These are phyloP conservation scores for Thripadectes ignobilis DNA, from an alignment of 2,797 vertebrate genomes.

Conservation along the genomic window DNA sequence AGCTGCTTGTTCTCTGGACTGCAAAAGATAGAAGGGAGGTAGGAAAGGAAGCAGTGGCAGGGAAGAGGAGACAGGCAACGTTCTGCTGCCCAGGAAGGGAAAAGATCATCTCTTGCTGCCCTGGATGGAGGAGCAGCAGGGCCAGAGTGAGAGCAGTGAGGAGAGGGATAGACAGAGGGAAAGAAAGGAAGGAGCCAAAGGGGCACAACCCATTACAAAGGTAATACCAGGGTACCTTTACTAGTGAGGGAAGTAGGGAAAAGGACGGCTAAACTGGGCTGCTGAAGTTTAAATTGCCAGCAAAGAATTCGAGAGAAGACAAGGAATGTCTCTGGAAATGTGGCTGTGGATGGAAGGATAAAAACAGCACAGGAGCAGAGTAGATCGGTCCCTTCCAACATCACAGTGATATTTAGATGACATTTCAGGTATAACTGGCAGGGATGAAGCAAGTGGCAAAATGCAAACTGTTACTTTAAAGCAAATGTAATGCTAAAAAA, in stretches of 20 bases:
- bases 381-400: background rate
- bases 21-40: background rate
- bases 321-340: background rate
- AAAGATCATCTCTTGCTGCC: background rate
- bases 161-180: background rate
- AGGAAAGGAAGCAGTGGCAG: background rate
- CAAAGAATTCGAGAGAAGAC: background rate
- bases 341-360: background rate
- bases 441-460: conserved; percentile 30
- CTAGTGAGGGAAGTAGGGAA: background rate
- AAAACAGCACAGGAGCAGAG: background rate
- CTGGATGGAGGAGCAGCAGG: background rate
- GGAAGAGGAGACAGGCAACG: background rate
- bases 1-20: background rate
- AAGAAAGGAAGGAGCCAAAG: background rate
- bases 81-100: background rate
- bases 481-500: conserved; percentile 6
- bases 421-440: conserved; percentile 55
- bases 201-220: background rate
- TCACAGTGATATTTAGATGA: conserved; percentile 35
- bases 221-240: background rate
- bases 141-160: background rate
- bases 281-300: background rate
- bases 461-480: conserved; percentile 49
- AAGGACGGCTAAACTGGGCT: background rate